phyloP scores from a whole-genome alignment of 2,888 invertebrate genomes.

The Dryococelus australis region DNA sequence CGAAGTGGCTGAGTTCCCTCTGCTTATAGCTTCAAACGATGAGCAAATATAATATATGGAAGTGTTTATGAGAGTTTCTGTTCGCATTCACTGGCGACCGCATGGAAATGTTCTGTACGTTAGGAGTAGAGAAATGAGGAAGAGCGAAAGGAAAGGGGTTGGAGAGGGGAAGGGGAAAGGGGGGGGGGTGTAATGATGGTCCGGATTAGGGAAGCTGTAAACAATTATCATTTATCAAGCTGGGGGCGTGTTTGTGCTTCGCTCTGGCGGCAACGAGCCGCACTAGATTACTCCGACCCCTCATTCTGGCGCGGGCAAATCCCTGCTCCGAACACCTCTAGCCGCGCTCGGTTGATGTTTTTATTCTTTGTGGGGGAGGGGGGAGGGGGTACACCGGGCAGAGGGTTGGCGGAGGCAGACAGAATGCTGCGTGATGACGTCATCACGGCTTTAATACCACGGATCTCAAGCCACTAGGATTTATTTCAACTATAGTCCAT shows the following conservation, averaged over 20 bases:
- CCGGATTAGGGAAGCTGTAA: slow-evolving; percentile 11
- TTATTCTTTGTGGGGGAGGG: not conserved
- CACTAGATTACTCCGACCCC: not conserved
- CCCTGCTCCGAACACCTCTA: too few species aligned
- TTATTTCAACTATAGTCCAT: too few species aligned
- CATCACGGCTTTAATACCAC: too few species aligned
- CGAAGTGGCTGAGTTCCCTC: too few species aligned
- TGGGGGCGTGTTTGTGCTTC: not conserved
- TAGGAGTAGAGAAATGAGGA: not conserved
- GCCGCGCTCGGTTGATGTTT: too few species aligned
- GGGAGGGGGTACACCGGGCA: not conserved
- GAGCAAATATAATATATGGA: too few species aligned
- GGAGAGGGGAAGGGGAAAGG: not conserved
- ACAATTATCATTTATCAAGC: slow-evolving; percentile 28
- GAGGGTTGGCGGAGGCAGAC: too few species aligned
- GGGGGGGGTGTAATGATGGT: not conserved
- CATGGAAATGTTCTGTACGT: not conserved
- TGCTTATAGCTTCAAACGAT: too few species aligned
- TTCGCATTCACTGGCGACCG: not conserved
- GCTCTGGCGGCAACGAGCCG: slow-evolving; percentile 3
- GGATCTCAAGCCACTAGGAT: too few species aligned
- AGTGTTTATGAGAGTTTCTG: too few species aligned
- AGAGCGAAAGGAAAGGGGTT: not conserved
- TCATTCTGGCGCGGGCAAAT: not conserved
- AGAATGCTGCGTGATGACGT: too few species aligned